These are phyloP conservation scores for Morbakka virulenta DNA, from an alignment of 30 jellyfish, hydroid and myxozoan genomes.

Conservation along the genomic window DNA sequence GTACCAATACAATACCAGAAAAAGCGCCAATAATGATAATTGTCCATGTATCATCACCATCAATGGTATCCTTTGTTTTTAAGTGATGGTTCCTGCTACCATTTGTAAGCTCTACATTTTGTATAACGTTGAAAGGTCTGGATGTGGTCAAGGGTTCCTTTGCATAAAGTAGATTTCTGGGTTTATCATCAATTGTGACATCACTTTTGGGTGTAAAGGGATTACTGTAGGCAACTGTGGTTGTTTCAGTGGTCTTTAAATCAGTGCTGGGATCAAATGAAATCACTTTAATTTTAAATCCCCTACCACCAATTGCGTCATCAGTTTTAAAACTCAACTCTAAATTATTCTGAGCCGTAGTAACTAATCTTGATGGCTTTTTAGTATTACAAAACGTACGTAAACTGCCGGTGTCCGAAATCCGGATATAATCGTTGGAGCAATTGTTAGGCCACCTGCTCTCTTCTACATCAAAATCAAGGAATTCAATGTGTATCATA, in stretches of 20 bases:
- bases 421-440: not conserved
- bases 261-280: conserved; percentile 28
- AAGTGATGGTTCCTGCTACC: not conserved
- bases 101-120: not conserved
- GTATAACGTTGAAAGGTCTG: not conserved
- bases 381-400: conserved; percentile 46
- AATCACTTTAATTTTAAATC: conserved; percentile 30
- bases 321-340: conserved; percentile 48
- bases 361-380: conserved; percentile 11
- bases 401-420: not conserved
- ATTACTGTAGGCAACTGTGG: not conserved
- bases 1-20: conserved; percentile 50
- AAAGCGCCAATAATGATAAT: conserved; percentile 61
- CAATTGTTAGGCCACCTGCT: conserved; percentile 36
- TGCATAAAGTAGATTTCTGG: not conserved
- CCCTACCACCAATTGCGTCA: conserved; percentile 53
- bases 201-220: not conserved
- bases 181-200: not conserved
- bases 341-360: not conserved
- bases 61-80: conserved; percentile 1
- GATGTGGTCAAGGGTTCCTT: not conserved
- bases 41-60: conserved; percentile 54
- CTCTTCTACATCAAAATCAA: conserved; percentile 53
- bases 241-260: conserved; percentile 12
- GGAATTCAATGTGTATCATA: conserved; percentile 1